Evolutionary conservation across 2,113 vertebrate genomes (phyloP), one percentile per base, ranked within the genome.

Genomic region (Equus quagga): DNA sequence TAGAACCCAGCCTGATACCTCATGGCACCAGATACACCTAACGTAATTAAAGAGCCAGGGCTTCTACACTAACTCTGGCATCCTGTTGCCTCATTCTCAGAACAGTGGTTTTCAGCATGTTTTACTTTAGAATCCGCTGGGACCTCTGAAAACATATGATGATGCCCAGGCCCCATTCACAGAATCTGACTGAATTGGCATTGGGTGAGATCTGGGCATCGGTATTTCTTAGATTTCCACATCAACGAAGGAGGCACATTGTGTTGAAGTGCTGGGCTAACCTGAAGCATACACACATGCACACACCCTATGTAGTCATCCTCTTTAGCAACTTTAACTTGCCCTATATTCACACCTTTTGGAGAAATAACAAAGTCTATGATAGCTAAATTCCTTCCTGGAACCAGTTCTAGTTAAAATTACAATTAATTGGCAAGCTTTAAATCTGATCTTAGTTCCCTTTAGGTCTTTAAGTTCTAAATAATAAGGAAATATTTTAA

Each of bases 401-500:
- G 26, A 41, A 46, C 13, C 26, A 89, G 4, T 84, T 94, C 41
- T 73, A 80, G 33, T 80, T 44, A 96, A 96, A 96, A 96, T 6
- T 80, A 73, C 6, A 78, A 94, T 44, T 56, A 82, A 56, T 2
- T 44, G 67, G 11, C 8, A 78, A 89, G 44, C 36, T 65, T 89
- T 67, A 92, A 96, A 92, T 5, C 8, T 70, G 19, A 46, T 51
- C 64, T 86, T 70, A 78, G 18, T 80, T 79, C n/a, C 31, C 23
- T 88, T 75, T 58, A 62, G 13, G 6, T 65, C 62, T 96, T 69
- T 64, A 65, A 94, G 23, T 49, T 95, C n/a, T 85, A 94, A 89
- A 21, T 91, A 41, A 24, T 62, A 80, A 96, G 14, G 6, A 90
- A 79, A 95, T 60, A 96, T 14, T 79, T 96, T 67, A n/a, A 89